Evolutionary conservation across 2,797 vertebrate species (phyloP).

Genomic region (Enteromius fasciolatus): DNA sequence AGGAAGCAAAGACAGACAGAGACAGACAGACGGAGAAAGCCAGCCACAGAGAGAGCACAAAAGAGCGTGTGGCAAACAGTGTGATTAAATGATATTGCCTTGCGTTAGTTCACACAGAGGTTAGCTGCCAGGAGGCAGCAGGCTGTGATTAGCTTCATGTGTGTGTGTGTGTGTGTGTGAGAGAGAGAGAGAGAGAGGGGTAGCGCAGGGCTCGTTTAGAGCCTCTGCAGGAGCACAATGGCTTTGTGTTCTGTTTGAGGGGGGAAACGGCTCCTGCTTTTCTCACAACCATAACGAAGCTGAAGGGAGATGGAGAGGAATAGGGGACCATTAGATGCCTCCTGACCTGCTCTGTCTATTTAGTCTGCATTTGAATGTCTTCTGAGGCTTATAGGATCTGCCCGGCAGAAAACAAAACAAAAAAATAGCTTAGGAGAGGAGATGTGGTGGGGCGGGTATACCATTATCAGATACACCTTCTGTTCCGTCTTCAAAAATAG

Average conservation of each 20-base stretch:
- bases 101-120: constrained; percentile 83
- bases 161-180: constrained; percentile 54
- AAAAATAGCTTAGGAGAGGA: background rate
- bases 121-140: constrained; percentile 80
- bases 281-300: constrained; percentile 64
- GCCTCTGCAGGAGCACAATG: constrained; percentile 64
- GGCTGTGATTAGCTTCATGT: constrained; percentile 76
- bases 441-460: background rate
- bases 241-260: constrained; percentile 65
- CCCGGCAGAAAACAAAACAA: background rate
- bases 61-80: constrained; percentile 66
- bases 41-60: constrained; percentile 46
- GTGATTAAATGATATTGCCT: constrained; percentile 87
- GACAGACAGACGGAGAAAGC: constrained; percentile 62
- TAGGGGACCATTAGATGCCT: constrained; percentile 58
- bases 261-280: constrained; percentile 60
- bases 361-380: constrained; percentile 28
- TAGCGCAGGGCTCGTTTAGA: constrained; percentile 45
- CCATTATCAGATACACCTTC: constrained; percentile 2
- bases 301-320: constrained; percentile 65
- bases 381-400: constrained; percentile 19
- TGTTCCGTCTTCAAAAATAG: background rate
- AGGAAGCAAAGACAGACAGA: constrained; percentile 28
- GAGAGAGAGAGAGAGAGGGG: background rate
- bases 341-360: constrained; percentile 44